Conservation (phyloP, 2,113 vertebrate genomes). For the Rostratula benghalensis region DNA sequence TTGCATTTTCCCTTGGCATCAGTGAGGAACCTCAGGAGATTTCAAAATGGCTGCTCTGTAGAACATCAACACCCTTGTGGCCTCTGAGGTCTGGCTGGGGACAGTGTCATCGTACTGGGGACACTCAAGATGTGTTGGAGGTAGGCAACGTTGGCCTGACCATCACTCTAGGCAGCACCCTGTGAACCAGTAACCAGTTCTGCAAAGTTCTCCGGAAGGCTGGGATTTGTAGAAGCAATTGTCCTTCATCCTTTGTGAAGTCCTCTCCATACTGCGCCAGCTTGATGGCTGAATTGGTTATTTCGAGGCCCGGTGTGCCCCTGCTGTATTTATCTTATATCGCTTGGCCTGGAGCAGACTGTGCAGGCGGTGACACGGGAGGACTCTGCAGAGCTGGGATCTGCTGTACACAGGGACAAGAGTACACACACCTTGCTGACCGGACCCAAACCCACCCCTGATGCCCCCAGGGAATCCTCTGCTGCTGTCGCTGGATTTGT, state of each 20-base stretch:
- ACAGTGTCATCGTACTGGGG: neutral
- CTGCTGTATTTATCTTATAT: neutral
- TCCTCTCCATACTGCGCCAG: neutral
- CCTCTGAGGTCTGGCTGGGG: neutral
- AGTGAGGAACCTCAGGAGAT: neutral
- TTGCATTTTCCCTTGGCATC: neutral
- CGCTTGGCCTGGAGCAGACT: neutral
- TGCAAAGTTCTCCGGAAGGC: neutral
- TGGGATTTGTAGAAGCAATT: neutral
- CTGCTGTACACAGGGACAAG: neutral
- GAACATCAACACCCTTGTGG: accelerated
- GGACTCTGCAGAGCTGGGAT: neutral
- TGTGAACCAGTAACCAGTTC: neutral
- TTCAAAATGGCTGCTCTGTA: neutral
- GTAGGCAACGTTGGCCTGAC: neutral
- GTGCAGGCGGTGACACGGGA: accelerated
- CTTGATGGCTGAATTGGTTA: neutral
- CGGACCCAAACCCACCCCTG: neutral
- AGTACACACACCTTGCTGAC: neutral
- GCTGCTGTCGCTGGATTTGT: neutral
- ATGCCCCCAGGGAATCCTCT: neutral
- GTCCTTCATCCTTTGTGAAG: neutral
- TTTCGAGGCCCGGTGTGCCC: neutral
- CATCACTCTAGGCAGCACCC: neutral
- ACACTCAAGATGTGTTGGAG: neutral